These are phyloP conservation scores for Patiria miniata DNA, from an alignment of 35 echinoderm and acorn worm genomes.

Conservation along the genomic window DNA sequence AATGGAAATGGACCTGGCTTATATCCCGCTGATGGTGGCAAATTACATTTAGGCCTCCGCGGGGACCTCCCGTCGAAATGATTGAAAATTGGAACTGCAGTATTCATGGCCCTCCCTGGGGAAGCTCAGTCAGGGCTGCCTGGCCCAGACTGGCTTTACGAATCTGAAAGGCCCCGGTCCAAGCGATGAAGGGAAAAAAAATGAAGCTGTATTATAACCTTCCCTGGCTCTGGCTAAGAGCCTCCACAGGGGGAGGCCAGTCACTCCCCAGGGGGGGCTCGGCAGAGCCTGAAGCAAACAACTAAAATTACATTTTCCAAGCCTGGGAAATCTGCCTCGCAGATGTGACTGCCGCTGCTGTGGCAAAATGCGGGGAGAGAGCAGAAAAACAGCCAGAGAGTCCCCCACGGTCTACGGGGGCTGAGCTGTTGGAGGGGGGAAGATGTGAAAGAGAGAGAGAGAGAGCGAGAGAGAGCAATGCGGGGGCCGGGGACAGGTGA, in stretches of 20 bases:
- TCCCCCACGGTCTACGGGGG: background rate
- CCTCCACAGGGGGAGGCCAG: conserved; percentile 10
- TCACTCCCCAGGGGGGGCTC: background rate
- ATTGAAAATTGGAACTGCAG: conserved; percentile 29
- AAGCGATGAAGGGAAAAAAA: background rate
- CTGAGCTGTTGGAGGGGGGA: background rate
- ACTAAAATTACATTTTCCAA: conserved; percentile 32
- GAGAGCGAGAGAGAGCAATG: background rate
- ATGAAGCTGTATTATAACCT: background rate
- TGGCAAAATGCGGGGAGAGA: conserved; percentile 7
- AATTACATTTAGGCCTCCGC: conserved; percentile 20
- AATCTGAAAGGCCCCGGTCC: conserved; percentile 21
- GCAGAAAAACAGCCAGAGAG: conserved; percentile 11
- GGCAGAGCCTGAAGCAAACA: conserved; percentile 21
- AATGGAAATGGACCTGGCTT: conserved; percentile 33
- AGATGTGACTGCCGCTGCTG: conserved; percentile 5
- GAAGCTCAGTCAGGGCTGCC: background rate
- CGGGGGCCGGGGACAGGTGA: conserved; percentile 7
- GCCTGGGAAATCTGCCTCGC: conserved; percentile 23
- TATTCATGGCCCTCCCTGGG: conserved; percentile 22
- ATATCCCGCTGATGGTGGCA: conserved; percentile 30
- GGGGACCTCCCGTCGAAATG: conserved; percentile 5
- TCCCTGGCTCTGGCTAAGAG: conserved; percentile 11
- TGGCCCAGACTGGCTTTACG: conserved; percentile 7
- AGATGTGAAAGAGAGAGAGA: background rate